phyloP scores from a whole-genome alignment of 2,113 vertebrate genomes.

The Ageneiosus marmoratus region DNA sequence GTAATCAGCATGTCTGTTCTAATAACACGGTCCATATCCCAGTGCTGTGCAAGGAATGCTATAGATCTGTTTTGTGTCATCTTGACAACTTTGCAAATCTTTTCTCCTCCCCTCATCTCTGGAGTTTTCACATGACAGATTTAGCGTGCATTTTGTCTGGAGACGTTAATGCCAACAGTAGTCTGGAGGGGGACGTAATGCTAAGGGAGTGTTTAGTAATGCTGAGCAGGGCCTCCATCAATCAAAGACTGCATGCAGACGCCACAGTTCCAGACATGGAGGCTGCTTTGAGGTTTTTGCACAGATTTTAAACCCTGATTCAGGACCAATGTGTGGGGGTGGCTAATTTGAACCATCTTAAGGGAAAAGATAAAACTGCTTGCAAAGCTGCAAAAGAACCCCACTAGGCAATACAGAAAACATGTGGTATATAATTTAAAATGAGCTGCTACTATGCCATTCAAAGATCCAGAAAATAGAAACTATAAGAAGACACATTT shows the following conservation, averaged over 20 bases:
- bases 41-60: slow-evolving; percentile 11
- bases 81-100: slow-evolving; percentile 31
- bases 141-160: slow-evolving; percentile 39
- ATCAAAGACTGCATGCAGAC: slow-evolving; percentile 39
- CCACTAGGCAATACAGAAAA: not conserved
- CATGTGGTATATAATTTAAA: not conserved
- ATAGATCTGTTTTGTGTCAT: slow-evolving; percentile 44
- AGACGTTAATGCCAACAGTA: slow-evolving; percentile 32
- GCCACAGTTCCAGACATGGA: slow-evolving; percentile 16
- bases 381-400: not conserved
- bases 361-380: not conserved
- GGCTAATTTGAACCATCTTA: slow-evolving; percentile 35
- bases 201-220: slow-evolving; percentile 25
- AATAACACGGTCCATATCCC: slow-evolving; percentile 38
- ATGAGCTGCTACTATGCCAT: not conserved
- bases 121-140: slow-evolving; percentile 37
- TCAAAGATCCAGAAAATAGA: not conserved
- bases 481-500: not conserved
- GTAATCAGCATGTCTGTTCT: slow-evolving; percentile 35
- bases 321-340: slow-evolving; percentile 19
- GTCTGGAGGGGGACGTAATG: slow-evolving; percentile 36
- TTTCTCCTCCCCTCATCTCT: slow-evolving; percentile 20
- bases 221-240: slow-evolving; percentile 34
- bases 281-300: slow-evolving; percentile 38
- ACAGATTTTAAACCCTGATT: slow-evolving; percentile 17